Evolutionary conservation across 1,140 invertebrate genomes (phyloP).

Genomic region (Cyclina sinensis): DNA sequence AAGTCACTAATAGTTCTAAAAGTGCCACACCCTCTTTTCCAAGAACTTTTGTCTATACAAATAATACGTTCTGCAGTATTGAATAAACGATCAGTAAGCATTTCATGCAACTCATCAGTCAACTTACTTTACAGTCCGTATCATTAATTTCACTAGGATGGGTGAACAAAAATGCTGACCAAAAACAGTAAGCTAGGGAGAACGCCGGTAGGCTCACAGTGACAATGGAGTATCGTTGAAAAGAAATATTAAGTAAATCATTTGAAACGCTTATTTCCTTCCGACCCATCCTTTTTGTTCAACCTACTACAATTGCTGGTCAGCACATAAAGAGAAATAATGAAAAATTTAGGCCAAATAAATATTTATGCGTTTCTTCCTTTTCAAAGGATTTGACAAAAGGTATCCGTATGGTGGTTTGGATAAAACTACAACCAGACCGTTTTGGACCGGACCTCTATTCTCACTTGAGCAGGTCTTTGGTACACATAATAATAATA

Average conservation of each 20-base stretch:
- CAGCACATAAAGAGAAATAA: not conserved
- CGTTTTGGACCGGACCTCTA: too few relatives aligned
- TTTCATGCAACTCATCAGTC: too few relatives aligned
- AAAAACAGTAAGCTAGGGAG: slow-evolving; percentile 93
- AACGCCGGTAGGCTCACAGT: slow-evolving; percentile 93
- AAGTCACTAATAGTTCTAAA: too few relatives aligned
- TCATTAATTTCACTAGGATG: slow-evolving; percentile 95
- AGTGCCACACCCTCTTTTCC: slow-evolving; percentile 56
- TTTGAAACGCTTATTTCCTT: slow-evolving; percentile 36
- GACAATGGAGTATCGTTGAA: slow-evolving; percentile 91
- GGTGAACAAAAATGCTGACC: slow-evolving; percentile 95
- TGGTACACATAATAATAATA: too few relatives aligned
- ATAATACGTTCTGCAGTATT: slow-evolving; percentile 14
- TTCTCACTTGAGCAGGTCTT: too few relatives aligned
- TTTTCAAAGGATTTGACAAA: too few relatives aligned
- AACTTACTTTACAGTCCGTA: slow-evolving; percentile 94
- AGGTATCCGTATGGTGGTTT: too few relatives aligned
- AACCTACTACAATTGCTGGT: not conserved
- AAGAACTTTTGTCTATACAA: too few relatives aligned
- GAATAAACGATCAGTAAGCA: not conserved
- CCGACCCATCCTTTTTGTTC: slow-evolving; percentile 11
- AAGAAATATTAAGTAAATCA: slow-evolving; percentile 87
- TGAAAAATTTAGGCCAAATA: not conserved
- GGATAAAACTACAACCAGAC: too few relatives aligned
- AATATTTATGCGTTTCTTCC: too few relatives aligned